A percentile compares a stretch with the other conserved stretches of the same genome.
These are phyloP conservation scores for Diachasmimorpha longicaudata DNA, from an alignment of 1,140 invertebrate genomes.

Conservation along the genomic window DNA sequence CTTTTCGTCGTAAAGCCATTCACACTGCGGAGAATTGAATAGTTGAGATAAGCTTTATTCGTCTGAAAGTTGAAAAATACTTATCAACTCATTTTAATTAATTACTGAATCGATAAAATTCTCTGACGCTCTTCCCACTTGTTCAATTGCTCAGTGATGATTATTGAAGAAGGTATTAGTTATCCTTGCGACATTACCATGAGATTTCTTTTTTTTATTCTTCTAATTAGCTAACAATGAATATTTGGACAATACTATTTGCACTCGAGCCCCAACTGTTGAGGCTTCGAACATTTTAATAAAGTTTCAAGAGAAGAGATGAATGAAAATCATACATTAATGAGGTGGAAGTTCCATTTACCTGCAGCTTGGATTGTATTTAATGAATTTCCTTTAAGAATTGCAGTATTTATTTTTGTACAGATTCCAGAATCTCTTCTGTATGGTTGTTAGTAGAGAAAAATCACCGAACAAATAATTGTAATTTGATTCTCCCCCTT, in stretches of 20 bases:
- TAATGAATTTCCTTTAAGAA: conserved; percentile 45
- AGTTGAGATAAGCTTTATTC: too few relatives aligned
- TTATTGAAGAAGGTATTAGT: background rate
- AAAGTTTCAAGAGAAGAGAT: background rate
- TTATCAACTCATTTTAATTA: background rate
- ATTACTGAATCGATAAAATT: background rate
- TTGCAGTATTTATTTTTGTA: conserved; percentile 61
- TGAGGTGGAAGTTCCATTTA: conserved; percentile 50
- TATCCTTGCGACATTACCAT: background rate
- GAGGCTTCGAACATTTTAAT: too few relatives aligned
- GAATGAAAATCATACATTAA: conserved; percentile 28
- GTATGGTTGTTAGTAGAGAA: background rate
- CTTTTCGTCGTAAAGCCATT: too few relatives aligned
- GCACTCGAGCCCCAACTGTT: too few relatives aligned
- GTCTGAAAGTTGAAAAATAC: too few relatives aligned
- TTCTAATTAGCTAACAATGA: background rate
- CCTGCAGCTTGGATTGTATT: conserved; percentile 50
- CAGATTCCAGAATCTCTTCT: conserved; percentile 34
- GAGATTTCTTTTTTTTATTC: background rate
- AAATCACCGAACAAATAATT: background rate
- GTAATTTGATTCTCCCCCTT: background rate
- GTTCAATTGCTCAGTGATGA: background rate
- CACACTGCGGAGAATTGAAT: too few relatives aligned
- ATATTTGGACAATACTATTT: background rate
- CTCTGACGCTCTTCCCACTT: background rate